Conservation (phyloP, 2,113 vertebrate genomes). For the Pycnonotus jocosus region DNA sequence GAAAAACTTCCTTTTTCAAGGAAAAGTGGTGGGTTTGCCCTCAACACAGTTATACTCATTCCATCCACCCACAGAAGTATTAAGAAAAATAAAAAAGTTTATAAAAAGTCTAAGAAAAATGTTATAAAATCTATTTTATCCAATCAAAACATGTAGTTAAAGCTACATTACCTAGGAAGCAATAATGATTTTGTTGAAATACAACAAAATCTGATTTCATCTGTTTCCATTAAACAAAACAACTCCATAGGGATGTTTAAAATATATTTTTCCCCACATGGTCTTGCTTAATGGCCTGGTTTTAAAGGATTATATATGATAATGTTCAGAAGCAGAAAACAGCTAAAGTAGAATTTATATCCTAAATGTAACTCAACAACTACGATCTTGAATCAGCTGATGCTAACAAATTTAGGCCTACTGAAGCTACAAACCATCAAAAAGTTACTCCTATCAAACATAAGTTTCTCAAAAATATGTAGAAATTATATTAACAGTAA, state of each 20-base stretch:
- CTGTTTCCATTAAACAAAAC: background rate
- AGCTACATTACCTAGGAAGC: background rate
- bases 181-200: background rate
- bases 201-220: background rate
- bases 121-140: background rate
- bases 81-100: background rate
- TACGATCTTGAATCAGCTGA: background rate
- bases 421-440: background rate
- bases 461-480: background rate
- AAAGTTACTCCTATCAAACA: background rate
- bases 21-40: background rate
- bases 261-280: fast-evolving
- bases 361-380: background rate
- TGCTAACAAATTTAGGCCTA: background rate
- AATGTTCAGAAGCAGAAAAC: background rate
- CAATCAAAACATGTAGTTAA: background rate
- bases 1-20: background rate
- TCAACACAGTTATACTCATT: background rate
- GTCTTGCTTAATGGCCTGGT: background rate
- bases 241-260: background rate
- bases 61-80: background rate
- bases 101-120: background rate
- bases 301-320: background rate
- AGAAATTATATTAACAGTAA: background rate
- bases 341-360: background rate